Evolutionary conservation across 1,140 invertebrate genomes (phyloP), one percentile per base, ranked within the genome.

Genomic region (Drosophila elegans): DNA sequence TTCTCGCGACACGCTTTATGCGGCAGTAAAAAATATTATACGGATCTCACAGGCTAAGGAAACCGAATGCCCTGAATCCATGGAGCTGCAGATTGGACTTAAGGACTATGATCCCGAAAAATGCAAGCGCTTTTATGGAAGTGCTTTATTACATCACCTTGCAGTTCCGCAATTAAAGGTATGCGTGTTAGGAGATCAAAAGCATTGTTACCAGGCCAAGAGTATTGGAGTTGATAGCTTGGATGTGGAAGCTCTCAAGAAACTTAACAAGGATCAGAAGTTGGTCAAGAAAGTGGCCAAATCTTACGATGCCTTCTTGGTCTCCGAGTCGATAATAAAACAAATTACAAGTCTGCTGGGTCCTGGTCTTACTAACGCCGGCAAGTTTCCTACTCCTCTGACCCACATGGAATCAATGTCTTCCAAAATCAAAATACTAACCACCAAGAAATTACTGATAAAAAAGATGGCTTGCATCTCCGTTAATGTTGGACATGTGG

Each of bases 81-180:
- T 67, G 0, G 45, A 63, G 12, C 29, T 67, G n/a, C 63, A 63
- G 4, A 67, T 67, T 11, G 63, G 57, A 2, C 63, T 67, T 1
- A 34, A 32, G 4, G 41, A 63, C 21, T 67, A 63, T 4, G 21
- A 67, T 67, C 27, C 45, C 4, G 29, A 41, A n/a, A 42, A 34
- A 4, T 29, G 27, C 4, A 36, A 51, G 7, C 4, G 45, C 2
- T 66, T 61, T 9, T 5, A n/a, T 13, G 63, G 63, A 36, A 67
- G 44, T 63, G n/a, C 42, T 2, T n/a, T 49, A 1, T 4, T 67
- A 10, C 36, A 63, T n/a, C 44, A 51, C 11, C 61, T 67, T 7
- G 63, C 63, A 21, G 13, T 48, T 13, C 63, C 63, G 0, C 63
- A 63, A 4, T 13, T 67, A 0, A 63, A 36, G 10, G 57, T 67